Percentiles rank a stretch among this genome's conserved stretches.
phyloP scores from a whole-genome alignment of 2,888 invertebrate genomes.

The Caenorhabditis drosophilae region DNA sequence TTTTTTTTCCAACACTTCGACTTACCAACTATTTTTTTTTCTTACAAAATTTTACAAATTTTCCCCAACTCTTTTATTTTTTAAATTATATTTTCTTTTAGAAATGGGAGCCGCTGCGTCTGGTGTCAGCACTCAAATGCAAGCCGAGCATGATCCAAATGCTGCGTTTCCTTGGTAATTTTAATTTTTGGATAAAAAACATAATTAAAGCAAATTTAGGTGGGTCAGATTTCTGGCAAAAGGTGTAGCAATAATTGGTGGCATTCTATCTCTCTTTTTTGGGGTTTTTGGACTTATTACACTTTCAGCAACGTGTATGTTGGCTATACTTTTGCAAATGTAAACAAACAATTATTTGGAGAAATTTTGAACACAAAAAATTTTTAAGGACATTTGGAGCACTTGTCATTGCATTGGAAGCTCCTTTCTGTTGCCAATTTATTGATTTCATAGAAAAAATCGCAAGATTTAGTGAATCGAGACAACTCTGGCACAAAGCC shows the following conservation, averaged over 20 bases:
- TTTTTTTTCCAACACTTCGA: too few relatives aligned
- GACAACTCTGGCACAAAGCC: slow-evolving; percentile 67
- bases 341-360: slow-evolving; percentile 30
- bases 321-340: slow-evolving; percentile 66
- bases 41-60: not conserved
- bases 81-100: not conserved
- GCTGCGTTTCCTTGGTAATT: slow-evolving; percentile 57
- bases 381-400: slow-evolving; percentile 80
- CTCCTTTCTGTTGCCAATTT: slow-evolving; percentile 95
- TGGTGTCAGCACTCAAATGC: slow-evolving; percentile 63
- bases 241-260: slow-evolving; percentile 66
- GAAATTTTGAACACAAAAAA: not conserved
- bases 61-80: too few relatives aligned
- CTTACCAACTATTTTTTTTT: not conserved
- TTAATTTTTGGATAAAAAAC: not conserved
- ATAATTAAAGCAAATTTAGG: slow-evolving; percentile 25
- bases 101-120: slow-evolving; percentile 61
- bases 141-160: slow-evolving; percentile 66
- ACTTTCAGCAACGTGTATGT: slow-evolving; percentile 61
- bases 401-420: slow-evolving; percentile 85
- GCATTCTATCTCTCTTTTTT: slow-evolving; percentile 67
- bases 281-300: slow-evolving; percentile 63
- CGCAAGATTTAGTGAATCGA: slow-evolving; percentile 75
- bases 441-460: slow-evolving; percentile 89
- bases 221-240: slow-evolving; percentile 67